Evolutionary conservation across 1,140 invertebrate genomes (phyloP).

Genomic region (Vanessa atalanta): DNA sequence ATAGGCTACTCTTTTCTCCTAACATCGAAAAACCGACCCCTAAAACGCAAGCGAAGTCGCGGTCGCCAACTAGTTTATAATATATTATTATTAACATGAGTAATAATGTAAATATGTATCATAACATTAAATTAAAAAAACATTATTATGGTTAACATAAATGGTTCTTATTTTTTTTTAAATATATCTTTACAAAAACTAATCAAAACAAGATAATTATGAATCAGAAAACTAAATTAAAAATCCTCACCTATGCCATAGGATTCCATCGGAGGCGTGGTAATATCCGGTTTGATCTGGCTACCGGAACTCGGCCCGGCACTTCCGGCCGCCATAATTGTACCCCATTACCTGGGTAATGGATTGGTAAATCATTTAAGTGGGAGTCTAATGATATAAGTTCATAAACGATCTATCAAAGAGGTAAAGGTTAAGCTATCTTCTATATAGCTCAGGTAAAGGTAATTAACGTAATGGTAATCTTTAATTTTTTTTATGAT

Average conservation of each 20-base stretch:
- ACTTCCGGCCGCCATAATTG: conserved; percentile 41
- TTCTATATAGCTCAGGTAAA: background rate
- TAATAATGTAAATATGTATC: too few species aligned
- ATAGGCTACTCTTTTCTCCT: too few species aligned
- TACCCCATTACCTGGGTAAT: conserved; percentile 33
- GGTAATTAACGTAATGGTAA: too few species aligned
- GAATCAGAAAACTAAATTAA: conserved; percentile 17
- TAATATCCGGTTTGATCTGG: conserved; percentile 42
- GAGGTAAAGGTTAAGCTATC: background rate
- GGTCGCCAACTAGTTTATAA: too few species aligned
- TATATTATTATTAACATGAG: too few species aligned
- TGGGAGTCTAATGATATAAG: conserved; percentile 7
- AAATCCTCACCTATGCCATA: conserved; percentile 25
- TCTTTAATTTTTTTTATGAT: too few species aligned
- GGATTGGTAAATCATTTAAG: conserved; percentile 31
- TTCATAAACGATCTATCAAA: background rate
- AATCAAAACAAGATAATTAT: background rate
- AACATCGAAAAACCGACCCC: too few species aligned
- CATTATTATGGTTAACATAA: too few species aligned
- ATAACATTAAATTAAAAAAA: too few species aligned
- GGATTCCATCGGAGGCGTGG: conserved; percentile 35
- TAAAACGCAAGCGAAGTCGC: too few species aligned
- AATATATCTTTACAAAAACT: background rate
- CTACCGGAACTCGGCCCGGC: conserved; percentile 40
- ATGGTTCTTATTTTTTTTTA: too few species aligned